These are phyloP conservation scores for Galendromus occidentalis DNA, from an alignment of 1,140 invertebrate species.

Conservation along the genomic window DNA sequence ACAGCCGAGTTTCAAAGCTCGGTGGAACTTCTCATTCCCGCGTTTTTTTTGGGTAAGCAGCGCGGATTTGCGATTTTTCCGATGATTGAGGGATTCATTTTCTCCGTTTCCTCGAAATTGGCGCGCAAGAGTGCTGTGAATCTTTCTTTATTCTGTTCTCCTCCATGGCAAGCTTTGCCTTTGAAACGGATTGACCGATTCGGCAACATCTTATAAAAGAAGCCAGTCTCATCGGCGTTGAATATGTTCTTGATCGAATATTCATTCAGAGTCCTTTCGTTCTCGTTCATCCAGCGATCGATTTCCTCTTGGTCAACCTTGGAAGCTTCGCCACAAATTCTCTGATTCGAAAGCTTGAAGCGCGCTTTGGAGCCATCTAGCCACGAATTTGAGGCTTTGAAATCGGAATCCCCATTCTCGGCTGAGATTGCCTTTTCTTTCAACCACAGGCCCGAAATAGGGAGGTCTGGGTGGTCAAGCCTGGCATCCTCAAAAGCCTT, in stretches of 20 bases:
- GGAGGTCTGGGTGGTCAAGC: background rate
- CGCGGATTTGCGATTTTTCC: no score
- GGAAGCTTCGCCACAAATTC: constrained; percentile 17
- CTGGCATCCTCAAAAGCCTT: no score
- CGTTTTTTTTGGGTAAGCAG: no score
- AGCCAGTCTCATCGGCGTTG: constrained; percentile 30
- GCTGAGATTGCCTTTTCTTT: constrained; percentile 20
- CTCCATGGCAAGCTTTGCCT: no score
- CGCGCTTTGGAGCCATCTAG: constrained; percentile 20
- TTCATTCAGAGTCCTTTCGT: constrained; percentile 17
- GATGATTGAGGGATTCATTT: no score
- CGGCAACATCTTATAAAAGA: no score
- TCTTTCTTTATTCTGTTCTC: no score
- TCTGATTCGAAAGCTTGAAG: constrained; percentile 15
- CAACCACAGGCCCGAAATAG: constrained; percentile 19
- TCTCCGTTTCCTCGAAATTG: no score
- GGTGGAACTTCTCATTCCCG: no score
- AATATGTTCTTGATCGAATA: constrained; percentile 28
- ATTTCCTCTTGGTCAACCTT: constrained; percentile 15
- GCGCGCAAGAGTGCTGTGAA: no score
- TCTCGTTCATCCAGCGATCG: background rate
- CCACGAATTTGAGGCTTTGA: constrained; percentile 25
- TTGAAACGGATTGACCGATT: no score
- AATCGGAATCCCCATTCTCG: constrained; percentile 21
- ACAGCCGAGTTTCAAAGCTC: no score